A percentile compares a stretch with the other conserved stretches of the same genome.
These are phyloP conservation scores for Recurvirostra avosetta DNA, from an alignment of 2,113 vertebrate genomes.

Conservation along the genomic window DNA sequence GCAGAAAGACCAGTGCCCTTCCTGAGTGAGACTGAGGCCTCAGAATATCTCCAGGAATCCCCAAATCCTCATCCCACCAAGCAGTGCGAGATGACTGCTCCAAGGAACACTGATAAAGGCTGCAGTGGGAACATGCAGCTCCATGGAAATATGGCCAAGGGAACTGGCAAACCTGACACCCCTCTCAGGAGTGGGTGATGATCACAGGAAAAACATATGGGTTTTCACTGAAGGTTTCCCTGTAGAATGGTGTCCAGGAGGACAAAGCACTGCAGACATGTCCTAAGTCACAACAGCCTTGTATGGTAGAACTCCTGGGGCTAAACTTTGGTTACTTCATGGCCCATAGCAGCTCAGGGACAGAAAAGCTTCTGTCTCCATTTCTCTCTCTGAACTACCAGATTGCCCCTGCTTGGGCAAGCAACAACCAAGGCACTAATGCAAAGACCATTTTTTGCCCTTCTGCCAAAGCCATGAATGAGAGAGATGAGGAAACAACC, in stretches of 20 bases:
- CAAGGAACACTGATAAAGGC: background rate
- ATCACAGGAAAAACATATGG: fast-evolving
- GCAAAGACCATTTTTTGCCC: background rate
- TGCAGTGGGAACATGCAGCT: background rate
- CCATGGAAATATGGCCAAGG: background rate
- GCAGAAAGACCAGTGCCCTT: background rate
- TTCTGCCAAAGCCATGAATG: background rate
- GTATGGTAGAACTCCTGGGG: background rate
- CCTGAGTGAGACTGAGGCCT: background rate
- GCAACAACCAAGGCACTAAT: background rate
- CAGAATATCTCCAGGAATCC: background rate
- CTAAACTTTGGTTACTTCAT: background rate
- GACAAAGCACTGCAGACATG: background rate
- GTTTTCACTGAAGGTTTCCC: background rate
- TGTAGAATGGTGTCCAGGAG: background rate
- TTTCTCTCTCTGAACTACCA: background rate
- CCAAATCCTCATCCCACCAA: background rate
- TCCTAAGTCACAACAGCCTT: background rate
- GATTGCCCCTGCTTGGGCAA: background rate
- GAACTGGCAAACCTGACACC: background rate
- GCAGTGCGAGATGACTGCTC: fast-evolving
- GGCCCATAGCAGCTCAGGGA: background rate
- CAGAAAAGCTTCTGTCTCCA: background rate
- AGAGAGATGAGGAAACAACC: background rate
- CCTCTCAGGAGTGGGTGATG: background rate